Evolutionary conservation across 2,888 invertebrate species (phyloP).

Genomic region (Romanomermis culicivorax): DNA sequence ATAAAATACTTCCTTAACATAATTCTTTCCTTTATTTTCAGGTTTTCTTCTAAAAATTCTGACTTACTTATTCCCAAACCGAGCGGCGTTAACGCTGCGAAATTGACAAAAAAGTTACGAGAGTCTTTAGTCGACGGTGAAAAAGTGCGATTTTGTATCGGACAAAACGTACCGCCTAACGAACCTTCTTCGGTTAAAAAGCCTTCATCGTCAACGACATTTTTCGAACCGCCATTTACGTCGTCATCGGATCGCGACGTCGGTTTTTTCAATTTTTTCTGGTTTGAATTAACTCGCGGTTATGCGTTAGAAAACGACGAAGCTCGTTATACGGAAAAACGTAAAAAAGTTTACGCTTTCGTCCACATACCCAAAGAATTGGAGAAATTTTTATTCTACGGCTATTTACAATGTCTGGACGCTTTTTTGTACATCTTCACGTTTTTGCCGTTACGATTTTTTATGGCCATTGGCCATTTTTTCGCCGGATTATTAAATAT

Average conservation of each 20-base stretch:
- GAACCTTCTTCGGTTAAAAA: too few relatives aligned
- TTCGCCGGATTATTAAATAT: conserved; percentile 12
- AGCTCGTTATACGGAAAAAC: conserved; percentile 69
- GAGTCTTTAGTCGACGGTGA: too few relatives aligned
- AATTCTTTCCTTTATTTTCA: too few relatives aligned
- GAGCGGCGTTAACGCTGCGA: too few relatives aligned
- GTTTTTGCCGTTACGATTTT: conserved; percentile 73
- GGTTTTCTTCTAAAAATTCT: too few relatives aligned
- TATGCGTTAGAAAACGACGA: conserved; percentile 86
- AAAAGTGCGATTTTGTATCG: too few relatives aligned
- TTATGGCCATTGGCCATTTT: conserved; percentile 62
- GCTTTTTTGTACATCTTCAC: conserved; percentile 93
- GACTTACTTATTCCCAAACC: too few relatives aligned
- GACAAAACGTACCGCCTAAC: too few relatives aligned
- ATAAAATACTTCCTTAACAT: too few relatives aligned
- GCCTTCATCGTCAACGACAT: too few relatives aligned
- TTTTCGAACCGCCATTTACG: too few relatives aligned
- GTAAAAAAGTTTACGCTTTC: conserved; percentile 85
- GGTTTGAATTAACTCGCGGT: conserved; percentile 67
- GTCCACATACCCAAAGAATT: conserved; percentile 73
- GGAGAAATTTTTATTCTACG: conserved; percentile 65
- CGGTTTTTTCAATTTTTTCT: conserved; percentile 40
- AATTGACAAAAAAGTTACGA: too few relatives aligned
- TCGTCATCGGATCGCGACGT: not conserved
- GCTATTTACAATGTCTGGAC: conserved; percentile 77